Evolutionary conservation across 1,140 invertebrate species (phyloP), one percentile per base, ranked within the genome.

Genomic region (Lineus longissimus): DNA sequence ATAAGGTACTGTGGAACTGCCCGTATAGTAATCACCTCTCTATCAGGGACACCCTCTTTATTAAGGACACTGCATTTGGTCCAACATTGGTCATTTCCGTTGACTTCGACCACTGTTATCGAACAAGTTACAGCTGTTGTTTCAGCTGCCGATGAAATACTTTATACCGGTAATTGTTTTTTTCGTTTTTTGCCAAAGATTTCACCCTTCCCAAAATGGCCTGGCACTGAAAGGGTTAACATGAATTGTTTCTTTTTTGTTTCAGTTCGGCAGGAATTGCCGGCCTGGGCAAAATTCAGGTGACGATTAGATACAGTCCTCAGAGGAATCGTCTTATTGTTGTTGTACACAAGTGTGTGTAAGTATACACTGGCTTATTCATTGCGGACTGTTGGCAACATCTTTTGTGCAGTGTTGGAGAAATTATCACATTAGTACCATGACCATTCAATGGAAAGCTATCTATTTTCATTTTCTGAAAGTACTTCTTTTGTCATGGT

Each of bases 341-440:
- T 51, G 89, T 91, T 22, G 87, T 96, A 0, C 92, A 95, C 76
- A 93, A 92, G 86, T 88, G 94, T 68, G 86, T 87, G 91, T 94
- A 86, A 88, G 90, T 87, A 64, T 31, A 29, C 19, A 23, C 22
- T 15, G n/a, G n/a, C n/a, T n/a, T n/a, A n/a, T n/a, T n/a, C n/a
- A n/a, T n/a, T n/a, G n/a, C n/a, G n/a, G n/a, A n/a, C n/a, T n/a
- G n/a, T n/a, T n/a, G n/a, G n/a, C n/a, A n/a, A n/a, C n/a, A n/a
- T n/a, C n/a, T n/a, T n/a, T n/a, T n/a, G n/a, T n/a, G n/a, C n/a
- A n/a, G n/a, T n/a, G n/a, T n/a, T n/a, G n/a, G n/a, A n/a, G n/a
- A n/a, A n/a, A n/a, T n/a, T n/a, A n/a, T n/a, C n/a, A n/a, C n/a
- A n/a, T n/a, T n/a, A n/a, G n/a, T n/a, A n/a, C n/a, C n/a, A n/a